phyloP scores from a whole-genome alignment of 30 jellyfish, hydroid and myxozoan species.

The Morbakka virulenta region DNA sequence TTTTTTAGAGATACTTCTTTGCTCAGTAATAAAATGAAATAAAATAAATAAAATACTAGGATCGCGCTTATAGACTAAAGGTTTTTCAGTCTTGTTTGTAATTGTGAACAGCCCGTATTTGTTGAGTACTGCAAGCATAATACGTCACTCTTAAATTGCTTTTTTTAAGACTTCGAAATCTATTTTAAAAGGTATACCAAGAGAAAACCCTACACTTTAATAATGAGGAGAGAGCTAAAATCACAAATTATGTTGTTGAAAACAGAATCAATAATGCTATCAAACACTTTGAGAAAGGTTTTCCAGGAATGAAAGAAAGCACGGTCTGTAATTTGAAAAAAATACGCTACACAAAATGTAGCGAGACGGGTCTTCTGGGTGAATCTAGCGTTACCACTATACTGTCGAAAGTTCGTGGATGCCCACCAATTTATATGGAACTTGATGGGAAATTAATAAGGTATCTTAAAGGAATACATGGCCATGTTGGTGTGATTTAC shows the following conservation, averaged over 20 bases:
- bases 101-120: too few relatives aligned
- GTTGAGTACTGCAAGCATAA: too few relatives aligned
- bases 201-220: neutral
- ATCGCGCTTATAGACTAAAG: too few relatives aligned
- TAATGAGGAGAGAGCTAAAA: neutral
- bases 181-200: neutral
- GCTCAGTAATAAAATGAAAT: neutral
- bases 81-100: too few relatives aligned
- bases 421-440: neutral
- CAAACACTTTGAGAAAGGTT: neutral
- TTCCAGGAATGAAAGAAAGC: neutral
- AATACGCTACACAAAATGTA: neutral
- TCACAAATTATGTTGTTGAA: neutral
- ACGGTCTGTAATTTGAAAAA: neutral
- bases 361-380: neutral
- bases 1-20: too few relatives aligned
- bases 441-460: neutral
- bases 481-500: neutral
- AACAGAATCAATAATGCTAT: neutral
- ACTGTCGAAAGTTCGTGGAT: neutral
- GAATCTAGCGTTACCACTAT: neutral
- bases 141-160: neutral
- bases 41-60: too few relatives aligned
- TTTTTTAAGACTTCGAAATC: neutral
- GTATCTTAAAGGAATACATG: neutral